A percentile compares a stretch with the other conserved stretches of the same genome.
These are phyloP conservation scores for Cheilosia scutellata DNA, from an alignment of 2,888 invertebrate species.

Conservation along the genomic window DNA sequence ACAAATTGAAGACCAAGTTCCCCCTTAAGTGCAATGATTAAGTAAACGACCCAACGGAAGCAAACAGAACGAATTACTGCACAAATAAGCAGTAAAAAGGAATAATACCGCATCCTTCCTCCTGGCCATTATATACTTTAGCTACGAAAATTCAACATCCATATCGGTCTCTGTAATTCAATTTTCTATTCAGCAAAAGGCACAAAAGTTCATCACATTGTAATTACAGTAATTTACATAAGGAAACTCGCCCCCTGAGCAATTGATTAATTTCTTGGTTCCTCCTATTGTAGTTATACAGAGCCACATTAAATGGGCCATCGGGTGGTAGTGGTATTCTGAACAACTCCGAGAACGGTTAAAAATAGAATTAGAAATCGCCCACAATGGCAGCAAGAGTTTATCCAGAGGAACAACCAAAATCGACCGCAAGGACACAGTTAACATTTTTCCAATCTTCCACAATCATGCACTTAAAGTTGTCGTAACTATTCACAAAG, in stretches of 20 bases:
- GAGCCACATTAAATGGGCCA: slow-evolving; percentile 2
- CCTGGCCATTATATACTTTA: slow-evolving; percentile 6
- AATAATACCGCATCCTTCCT: slow-evolving; percentile 19
- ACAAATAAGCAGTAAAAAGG: slow-evolving; percentile 17
- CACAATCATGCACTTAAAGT: slow-evolving; percentile 50
- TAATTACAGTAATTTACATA: slow-evolving; percentile 76
- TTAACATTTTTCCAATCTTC: slow-evolving; percentile 30
- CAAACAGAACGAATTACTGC: slow-evolving; percentile 37
- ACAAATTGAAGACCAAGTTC: slow-evolving; percentile 27
- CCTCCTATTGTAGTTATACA: slow-evolving; percentile 10
- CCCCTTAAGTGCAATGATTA: slow-evolving; percentile 39
- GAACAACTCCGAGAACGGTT: neutral
- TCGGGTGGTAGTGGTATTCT: neutral
- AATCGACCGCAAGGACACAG: slow-evolving; percentile 35
- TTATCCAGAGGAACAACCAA: slow-evolving; percentile 10
- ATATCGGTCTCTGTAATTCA: slow-evolving; percentile 41
- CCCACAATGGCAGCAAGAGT: neutral
- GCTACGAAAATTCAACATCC: slow-evolving; percentile 27
- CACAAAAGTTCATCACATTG: slow-evolving; percentile 74
- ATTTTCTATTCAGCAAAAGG: slow-evolving; percentile 47
- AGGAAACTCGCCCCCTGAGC: slow-evolving; percentile 51
- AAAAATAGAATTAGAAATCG: slow-evolving; percentile 30
- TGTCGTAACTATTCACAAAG: slow-evolving; percentile 10
- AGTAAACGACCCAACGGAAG: slow-evolving; percentile 35
- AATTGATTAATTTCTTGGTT: slow-evolving; percentile 69